phyloP scores from a whole-genome alignment of 2,797 vertebrate genomes.

The Darevskia nairensis region DNA sequence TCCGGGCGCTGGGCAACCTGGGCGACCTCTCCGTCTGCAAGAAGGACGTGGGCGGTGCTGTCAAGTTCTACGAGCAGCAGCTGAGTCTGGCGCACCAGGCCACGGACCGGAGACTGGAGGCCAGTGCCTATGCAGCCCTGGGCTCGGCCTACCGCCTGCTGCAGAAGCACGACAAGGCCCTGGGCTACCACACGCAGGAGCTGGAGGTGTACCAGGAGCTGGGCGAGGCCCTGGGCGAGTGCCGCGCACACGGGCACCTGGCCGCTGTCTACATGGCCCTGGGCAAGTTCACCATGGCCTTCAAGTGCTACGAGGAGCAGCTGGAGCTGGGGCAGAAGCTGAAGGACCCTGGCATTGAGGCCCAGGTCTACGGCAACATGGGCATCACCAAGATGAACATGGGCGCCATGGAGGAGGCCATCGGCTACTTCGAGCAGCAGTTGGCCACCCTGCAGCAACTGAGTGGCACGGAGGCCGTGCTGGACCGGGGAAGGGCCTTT shows the following conservation, averaged over 20 bases:
- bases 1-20: constrained; percentile 94
- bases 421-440: constrained; percentile 97
- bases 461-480: constrained; percentile 86
- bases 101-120: constrained; percentile 91
- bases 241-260: constrained; percentile 91
- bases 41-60: constrained; percentile 87
- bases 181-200: constrained; percentile 94
- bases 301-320: constrained; percentile 94
- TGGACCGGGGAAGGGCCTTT: constrained; percentile 91
- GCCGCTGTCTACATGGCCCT: constrained; percentile 96
- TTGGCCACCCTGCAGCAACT: constrained; percentile 95
- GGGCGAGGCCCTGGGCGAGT: constrained; percentile 89
- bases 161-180: constrained; percentile 91
- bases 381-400: constrained; percentile 98
- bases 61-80: constrained; percentile 95
- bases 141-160: constrained; percentile 90
- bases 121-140: constrained; percentile 90
- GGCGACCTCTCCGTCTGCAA: constrained; percentile 94
- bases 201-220: constrained; percentile 91
- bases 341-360: constrained; percentile 91
- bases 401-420: constrained; percentile 93
- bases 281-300: constrained; percentile 92
- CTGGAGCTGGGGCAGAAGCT: constrained; percentile 90
- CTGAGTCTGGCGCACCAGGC: constrained; percentile 89
- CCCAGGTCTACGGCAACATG: constrained; percentile 97